A percentile compares a stretch with the other conserved stretches of the same genome.
These are phyloP conservation scores for Poeciliopsis prolifica DNA, from an alignment of 2,113 vertebrate genomes.

Conservation along the genomic window DNA sequence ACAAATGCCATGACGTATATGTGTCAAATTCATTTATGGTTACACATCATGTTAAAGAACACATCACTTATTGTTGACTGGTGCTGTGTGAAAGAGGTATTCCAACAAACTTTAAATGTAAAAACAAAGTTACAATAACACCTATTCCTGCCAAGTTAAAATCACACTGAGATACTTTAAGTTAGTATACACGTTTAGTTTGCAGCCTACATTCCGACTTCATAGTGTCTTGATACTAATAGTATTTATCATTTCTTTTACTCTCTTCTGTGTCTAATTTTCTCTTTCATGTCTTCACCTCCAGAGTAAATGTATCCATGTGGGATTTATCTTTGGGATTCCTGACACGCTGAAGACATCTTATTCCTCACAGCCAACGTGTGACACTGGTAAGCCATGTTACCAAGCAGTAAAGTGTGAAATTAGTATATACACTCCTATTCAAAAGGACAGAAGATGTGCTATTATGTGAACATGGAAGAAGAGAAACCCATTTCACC, in stretches of 20 bases:
- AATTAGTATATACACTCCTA: conserved; percentile 42
- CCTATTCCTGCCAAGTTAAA: background rate
- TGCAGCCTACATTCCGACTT: background rate
- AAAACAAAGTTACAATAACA: background rate
- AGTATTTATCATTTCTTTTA: background rate
- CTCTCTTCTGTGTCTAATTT: background rate
- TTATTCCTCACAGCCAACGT: conserved; percentile 13
- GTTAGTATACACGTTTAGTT: background rate
- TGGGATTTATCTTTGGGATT: conserved; percentile 26
- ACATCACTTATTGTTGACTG: background rate
- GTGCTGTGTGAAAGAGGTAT: background rate
- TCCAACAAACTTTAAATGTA: conserved; percentile 1
- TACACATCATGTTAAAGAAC: background rate
- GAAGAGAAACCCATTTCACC: conserved; percentile 36
- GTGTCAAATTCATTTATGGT: background rate
- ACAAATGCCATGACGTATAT: background rate
- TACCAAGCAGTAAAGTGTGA: conserved; percentile 38
- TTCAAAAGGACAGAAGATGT: conserved; percentile 28
- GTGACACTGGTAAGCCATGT: conserved; percentile 29
- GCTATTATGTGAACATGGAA: conserved; percentile 22
- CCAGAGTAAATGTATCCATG: conserved; percentile 5
- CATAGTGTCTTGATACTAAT: background rate
- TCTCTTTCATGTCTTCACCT: background rate
- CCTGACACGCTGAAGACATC: conserved; percentile 17
- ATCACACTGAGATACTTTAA: background rate